These are phyloP conservation scores for Nibea coibor DNA, from an alignment of 2,113 vertebrate species.

Conservation along the genomic window DNA sequence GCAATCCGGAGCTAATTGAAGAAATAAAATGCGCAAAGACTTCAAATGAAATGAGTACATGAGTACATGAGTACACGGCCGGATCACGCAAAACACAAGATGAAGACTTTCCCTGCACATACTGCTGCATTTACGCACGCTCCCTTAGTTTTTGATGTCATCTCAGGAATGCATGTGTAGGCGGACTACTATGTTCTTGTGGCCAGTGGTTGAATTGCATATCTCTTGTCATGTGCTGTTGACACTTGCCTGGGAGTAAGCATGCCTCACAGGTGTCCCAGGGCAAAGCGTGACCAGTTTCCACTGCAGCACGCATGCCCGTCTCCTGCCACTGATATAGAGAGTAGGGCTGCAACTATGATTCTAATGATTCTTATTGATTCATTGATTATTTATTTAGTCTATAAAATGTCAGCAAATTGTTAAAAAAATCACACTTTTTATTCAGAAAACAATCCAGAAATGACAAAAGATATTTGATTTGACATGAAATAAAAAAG, in stretches of 20 bases:
- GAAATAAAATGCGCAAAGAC: constrained; percentile 3
- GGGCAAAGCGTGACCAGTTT: constrained; percentile 67
- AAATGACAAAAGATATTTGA: background rate
- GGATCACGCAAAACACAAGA: background rate
- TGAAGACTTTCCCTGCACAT: background rate
- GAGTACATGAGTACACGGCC: background rate
- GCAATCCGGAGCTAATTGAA: constrained; percentile 39
- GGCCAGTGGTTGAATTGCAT: constrained; percentile 56
- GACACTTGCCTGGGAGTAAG: constrained; percentile 57
- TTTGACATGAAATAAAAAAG: background rate
- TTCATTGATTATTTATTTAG: constrained; percentile 3
- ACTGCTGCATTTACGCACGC: background rate
- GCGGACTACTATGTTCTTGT: constrained; percentile 49
- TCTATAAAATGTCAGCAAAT: background rate
- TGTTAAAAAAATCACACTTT: background rate
- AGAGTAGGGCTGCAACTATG: background rate
- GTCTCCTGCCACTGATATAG: background rate
- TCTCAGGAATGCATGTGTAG: constrained; percentile 29
- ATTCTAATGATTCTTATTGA: constrained; percentile 7
- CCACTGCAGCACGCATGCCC: constrained; percentile 30
- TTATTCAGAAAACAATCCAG: background rate
- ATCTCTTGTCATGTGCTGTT: constrained; percentile 73
- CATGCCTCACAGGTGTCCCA: constrained; percentile 54
- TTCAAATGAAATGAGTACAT: background rate
- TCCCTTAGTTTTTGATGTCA: background rate